Evolutionary conservation across 2,113 vertebrate species (phyloP).

Genomic region (Donacobius atricapilla): DNA sequence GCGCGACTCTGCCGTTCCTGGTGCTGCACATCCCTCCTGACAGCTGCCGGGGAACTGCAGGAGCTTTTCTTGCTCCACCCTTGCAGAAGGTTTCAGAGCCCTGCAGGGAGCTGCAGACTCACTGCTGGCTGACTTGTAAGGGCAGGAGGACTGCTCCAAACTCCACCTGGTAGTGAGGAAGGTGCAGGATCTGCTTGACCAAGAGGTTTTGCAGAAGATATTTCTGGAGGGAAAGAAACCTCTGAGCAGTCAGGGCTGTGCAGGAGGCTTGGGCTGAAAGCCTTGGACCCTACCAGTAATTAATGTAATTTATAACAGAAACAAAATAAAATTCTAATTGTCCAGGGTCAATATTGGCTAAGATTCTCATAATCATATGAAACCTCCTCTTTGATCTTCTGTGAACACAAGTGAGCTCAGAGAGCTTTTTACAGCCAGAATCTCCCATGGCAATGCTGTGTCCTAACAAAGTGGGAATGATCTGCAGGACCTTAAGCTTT

Average conservation of each 20-base stretch:
- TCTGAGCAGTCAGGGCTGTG: background rate
- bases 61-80: background rate
- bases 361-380: background rate
- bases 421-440: background rate
- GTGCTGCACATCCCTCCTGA: background rate
- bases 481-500: background rate
- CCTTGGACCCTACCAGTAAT: background rate
- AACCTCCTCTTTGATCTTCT: background rate
- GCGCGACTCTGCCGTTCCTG: rapidly evolving
- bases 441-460: background rate
- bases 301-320: background rate
- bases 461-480: background rate
- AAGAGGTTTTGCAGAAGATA: background rate
- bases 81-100: background rate
- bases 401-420: background rate
- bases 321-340: background rate
- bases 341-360: background rate
- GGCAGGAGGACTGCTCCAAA: background rate
- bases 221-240: background rate
- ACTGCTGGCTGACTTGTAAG: background rate
- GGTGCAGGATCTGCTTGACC: background rate
- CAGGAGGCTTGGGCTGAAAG: background rate
- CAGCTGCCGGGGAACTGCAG: background rate
- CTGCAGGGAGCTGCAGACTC: background rate
- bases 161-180: background rate